Base-by-base conservation (phyloP, 1,140 invertebrate genomes). In the Dendroctonus ponderosae region DNA sequence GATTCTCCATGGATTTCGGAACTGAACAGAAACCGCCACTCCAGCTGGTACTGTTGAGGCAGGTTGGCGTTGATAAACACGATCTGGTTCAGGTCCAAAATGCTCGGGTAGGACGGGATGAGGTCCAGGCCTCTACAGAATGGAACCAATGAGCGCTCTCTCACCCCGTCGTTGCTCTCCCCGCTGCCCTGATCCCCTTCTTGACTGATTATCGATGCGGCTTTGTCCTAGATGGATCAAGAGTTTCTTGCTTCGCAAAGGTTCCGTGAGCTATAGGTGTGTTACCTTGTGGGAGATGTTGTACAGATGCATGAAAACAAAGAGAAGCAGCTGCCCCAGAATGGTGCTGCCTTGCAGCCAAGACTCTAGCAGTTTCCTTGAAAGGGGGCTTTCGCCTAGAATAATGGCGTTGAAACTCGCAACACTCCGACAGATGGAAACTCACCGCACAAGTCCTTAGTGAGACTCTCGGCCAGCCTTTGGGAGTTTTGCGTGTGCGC, bases 1-100 rank as follows among this genome's bases (percentile, higher is more conserved):
- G 89, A 91, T 78, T 93, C 91, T 0, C 91, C 92, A 67, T 93
- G 90, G 54, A 90, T 86, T 74, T 88, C 85, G 52, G 89, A 91
- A 12, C 91, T 92, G 79, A 92, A 93, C 0, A 93, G 80, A 72
- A 92, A 91, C 70, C 91, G 80, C 91, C 91, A 94, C 75, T 90
- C 88, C 61, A 86, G 81, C 68, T 88, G 84, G 51, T 88, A 82
- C 62, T 90, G 86, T 51, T 84, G 82, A 0, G 91, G 90, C 51
- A 93, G 76, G 74, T 89, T 85, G 3, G 86, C 83, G 79, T 91
- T 91, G 7, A 93, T 79, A 80, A 91, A 92, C 15, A 92, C 80
- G 52, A 93, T 85, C 76, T 91, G 88, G 1, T 88, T 86, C 59
- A 91, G 79, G 72, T 91, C 90, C 6, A 91, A 82, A 70, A 91